Evolutionary conservation across 1,140 invertebrate species (phyloP).

Genomic region (Tachypleus tridentatus): DNA sequence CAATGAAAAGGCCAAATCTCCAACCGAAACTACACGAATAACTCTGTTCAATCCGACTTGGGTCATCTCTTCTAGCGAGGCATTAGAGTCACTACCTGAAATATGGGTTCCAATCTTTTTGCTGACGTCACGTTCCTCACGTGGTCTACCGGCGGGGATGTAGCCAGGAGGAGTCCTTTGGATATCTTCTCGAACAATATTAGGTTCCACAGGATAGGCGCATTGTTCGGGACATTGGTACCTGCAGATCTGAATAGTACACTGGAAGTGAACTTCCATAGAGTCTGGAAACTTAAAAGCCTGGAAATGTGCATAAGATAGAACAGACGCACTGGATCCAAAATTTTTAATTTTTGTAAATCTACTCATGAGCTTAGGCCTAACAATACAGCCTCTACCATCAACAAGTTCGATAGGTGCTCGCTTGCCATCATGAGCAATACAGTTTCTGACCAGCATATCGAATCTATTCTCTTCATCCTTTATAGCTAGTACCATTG

Average conservation of each 20-base stretch:
- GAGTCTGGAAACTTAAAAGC: conserved; percentile 29
- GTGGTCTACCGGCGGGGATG: conserved; percentile 6
- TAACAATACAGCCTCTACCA: conserved; percentile 76
- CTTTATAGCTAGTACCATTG: conserved; percentile 87
- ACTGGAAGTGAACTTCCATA: conserved; percentile 30
- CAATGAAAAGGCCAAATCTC: conserved; percentile 67
- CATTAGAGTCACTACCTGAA: neutral
- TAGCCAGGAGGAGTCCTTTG: neutral
- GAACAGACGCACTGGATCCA: conserved; percentile 79
- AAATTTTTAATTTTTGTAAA: conserved; percentile 96
- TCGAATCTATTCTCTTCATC: conserved; percentile 93
- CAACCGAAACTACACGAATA: conserved; percentile 62
- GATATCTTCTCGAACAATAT: neutral
- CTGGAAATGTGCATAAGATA: conserved; percentile 84
- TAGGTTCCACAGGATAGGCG: conserved; percentile 8
- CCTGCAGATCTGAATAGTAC: conserved; percentile 30
- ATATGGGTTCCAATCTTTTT: neutral
- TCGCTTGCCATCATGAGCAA: conserved; percentile 83
- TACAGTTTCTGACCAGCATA: conserved; percentile 85
- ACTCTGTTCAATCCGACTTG: conserved; percentile 27
- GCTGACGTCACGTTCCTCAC: conserved; percentile 15
- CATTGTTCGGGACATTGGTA: conserved; percentile 28
- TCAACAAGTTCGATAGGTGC: conserved; percentile 86
- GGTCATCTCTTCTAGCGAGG: conserved; percentile 12
- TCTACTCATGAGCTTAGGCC: conserved; percentile 82